These are phyloP conservation scores for Rhodeus uyekii DNA, from an alignment of 2,797 vertebrate genomes.

Conservation along the genomic window DNA sequence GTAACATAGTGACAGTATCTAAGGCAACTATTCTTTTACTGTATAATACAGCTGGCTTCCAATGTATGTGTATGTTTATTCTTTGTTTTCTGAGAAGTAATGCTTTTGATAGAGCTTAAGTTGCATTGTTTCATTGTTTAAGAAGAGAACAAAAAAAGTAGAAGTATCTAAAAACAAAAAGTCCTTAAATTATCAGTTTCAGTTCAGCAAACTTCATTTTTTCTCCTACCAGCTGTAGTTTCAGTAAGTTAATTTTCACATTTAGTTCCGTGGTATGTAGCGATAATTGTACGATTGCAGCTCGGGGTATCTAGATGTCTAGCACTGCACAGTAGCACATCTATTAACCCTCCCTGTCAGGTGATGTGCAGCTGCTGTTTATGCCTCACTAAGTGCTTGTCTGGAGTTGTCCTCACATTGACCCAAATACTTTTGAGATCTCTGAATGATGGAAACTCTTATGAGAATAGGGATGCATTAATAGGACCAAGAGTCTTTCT, in stretches of 20 bases:
- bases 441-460: constrained; percentile 28
- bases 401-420: constrained; percentile 14
- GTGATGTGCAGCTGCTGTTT: not conserved
- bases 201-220: not conserved
- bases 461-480: not conserved
- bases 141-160: constrained; percentile 27
- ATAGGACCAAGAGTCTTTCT: not conserved
- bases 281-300: not conserved
- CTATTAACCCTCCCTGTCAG: constrained; percentile 6
- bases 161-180: constrained; percentile 1
- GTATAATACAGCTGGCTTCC: not conserved
- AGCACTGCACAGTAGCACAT: not conserved
- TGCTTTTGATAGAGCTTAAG: not conserved
- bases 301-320: not conserved
- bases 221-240: not conserved
- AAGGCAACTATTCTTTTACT: not conserved
- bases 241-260: not conserved
- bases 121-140: not conserved
- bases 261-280: not conserved
- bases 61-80: not conserved
- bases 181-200: not conserved
- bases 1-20: not conserved
- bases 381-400: constrained; percentile 4
- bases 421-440: constrained; percentile 34
- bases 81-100: not conserved